Evolutionary conservation across 2,888 invertebrate genomes (phyloP), one percentile per base, ranked within the genome.

Genomic region (Keiferia lycopersicella): DNA sequence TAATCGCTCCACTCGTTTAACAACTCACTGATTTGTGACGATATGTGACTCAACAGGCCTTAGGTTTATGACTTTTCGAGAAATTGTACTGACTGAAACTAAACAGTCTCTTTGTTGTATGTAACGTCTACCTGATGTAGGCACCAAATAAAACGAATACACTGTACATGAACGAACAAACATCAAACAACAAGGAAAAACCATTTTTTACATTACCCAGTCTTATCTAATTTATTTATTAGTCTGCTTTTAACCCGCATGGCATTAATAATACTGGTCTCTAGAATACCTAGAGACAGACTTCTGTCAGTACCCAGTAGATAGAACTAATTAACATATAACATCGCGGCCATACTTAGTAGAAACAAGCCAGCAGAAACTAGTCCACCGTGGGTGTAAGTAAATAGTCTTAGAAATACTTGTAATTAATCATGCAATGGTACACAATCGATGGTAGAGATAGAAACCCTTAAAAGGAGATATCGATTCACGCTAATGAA

Each of bases 1-100:
- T 75, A 83, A 83, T 81, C 75, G 70, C 34, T 71, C 63, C 67
- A 76, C 79, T 78, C 68, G 77, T 68, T 76, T 74, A 73, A 78
- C 71, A 66, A 70, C 73, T 72, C 69, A 72, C 73, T 71, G 78
- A 78, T 81, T 80, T 77, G 69, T 71, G 70, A 67, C 72, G 65
- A 68, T 69, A 72, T 50, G 45, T 60, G 62, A 80, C 67, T 84
- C 79, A 82, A 66, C 68, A 63, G 48, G 62, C 61, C 70, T 65
- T 62, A 20, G 16, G 65, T 69, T 79, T 73, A 74, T 64, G 68
- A 69, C 68, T 77, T 76, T 76, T 20, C 70, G 66, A 76, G 76
- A 77, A 77, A 76, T 74, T 72, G 70, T 39, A 41, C 22, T 18
- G 34, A 45, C n/a, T 60, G 18, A 22, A 53, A 62, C 72, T 65